phyloP scores from a whole-genome alignment of 2,888 invertebrate species.

The Melanotus villosus region DNA sequence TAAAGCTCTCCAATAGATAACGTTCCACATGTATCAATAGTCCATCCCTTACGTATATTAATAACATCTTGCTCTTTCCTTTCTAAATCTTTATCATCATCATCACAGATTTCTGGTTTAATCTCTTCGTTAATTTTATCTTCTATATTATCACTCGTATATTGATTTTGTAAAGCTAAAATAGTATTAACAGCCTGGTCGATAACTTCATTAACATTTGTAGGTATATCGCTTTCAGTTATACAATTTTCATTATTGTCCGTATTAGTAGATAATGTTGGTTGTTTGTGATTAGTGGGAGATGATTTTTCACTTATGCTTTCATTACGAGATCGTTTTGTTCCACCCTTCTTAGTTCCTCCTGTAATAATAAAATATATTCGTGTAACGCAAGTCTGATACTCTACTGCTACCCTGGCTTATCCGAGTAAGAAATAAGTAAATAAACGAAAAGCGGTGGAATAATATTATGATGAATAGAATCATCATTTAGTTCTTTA shows the following conservation, averaged over 20 bases:
- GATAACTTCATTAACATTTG: constrained; percentile 54
- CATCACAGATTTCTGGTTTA: constrained; percentile 59
- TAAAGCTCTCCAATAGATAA: constrained; percentile 92
- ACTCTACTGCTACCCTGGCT: too few relatives aligned
- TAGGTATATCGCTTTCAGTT: constrained; percentile 12
- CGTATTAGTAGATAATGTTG: constrained; percentile 21
- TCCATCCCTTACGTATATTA: constrained; percentile 83
- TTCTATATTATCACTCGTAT: constrained; percentile 68
- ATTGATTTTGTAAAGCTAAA: constrained; percentile 56
- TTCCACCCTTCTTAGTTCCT: constrained; percentile 65
- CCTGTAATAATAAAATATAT: too few relatives aligned
- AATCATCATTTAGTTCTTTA: too few relatives aligned
- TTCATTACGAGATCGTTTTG: constrained; percentile 65
- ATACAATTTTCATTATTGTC: constrained; percentile 55
- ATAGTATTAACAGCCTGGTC: constrained; percentile 63
- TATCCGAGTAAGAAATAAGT: too few relatives aligned
- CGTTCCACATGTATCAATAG: constrained; percentile 79
- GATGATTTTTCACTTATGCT: constrained; percentile 56
- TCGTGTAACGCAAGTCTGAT: too few relatives aligned
- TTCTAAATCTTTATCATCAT: constrained; percentile 58
- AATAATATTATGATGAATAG: too few relatives aligned
- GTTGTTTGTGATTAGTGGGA: constrained; percentile 27
- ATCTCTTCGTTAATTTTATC: constrained; percentile 68
- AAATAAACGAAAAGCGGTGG: too few relatives aligned
- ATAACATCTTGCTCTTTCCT: constrained; percentile 57